Conservation (phyloP, 2,797 vertebrate genomes). For the Caiman crocodilus region DNA sequence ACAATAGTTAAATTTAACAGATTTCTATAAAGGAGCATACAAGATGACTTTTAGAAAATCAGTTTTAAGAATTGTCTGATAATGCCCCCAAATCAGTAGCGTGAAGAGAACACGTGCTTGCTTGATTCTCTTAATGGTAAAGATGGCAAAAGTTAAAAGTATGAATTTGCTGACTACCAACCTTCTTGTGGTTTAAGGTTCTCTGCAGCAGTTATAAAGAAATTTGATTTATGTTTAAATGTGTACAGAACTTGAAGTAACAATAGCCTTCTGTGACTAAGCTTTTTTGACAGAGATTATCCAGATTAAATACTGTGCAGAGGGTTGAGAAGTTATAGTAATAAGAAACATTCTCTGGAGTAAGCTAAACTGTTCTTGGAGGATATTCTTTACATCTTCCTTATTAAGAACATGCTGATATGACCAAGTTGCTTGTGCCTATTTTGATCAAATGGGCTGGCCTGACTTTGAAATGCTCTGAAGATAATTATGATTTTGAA, state of each 20-base stretch:
- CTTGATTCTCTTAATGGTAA: too few species aligned
- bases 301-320: neutral
- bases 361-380: neutral
- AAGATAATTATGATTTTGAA: neutral
- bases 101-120: neutral
- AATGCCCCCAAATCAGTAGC: rapidly evolving
- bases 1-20: neutral
- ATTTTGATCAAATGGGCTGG: neutral
- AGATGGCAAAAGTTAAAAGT: too few species aligned
- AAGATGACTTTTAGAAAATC: neutral
- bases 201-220: neutral
- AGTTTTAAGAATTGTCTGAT: neutral
- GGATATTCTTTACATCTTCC: rapidly evolving
- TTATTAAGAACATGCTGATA: neutral
- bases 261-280: neutral
- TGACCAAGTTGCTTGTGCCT: neutral
- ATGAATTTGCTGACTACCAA: neutral
- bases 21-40: neutral
- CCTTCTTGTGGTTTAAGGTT: neutral
- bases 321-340: neutral
- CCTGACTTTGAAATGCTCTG: neutral
- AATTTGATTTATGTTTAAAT: neutral
- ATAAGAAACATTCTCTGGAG: neutral
- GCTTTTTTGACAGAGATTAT: neutral
- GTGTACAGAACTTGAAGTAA: neutral